Base-by-base conservation (phyloP, 2,113 vertebrate genomes). In the Chelonoidis abingdonii region DNA sequence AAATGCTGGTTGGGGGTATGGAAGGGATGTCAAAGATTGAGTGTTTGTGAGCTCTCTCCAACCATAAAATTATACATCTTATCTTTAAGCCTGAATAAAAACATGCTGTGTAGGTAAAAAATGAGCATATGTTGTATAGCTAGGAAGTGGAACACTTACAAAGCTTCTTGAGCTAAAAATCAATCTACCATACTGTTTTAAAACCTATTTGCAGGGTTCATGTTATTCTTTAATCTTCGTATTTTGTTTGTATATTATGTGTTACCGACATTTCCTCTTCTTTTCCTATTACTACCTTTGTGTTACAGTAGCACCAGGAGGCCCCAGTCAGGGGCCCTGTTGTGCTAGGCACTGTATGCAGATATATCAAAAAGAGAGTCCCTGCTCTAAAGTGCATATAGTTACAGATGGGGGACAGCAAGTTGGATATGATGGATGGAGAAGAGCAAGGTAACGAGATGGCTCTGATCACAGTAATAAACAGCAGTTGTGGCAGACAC, bases 391-490 rank as follows among this genome's bases (percentile, higher is more conserved):
- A 86, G 31, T 1, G 0, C 5, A 3, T 29, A 8, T 9, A 16
- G 89, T 25, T 10, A 57, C 53, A 83, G 76, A 69, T 57, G 38
- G 35, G 47, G 1, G 53, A 57, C 84, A 92, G 57, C 84, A 84
- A 78, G 86, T 72, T 83, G 65, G 35, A 35, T 47, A 83, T 59
- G 78, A 80, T 93, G 92, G 93, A 94, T 94, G 90, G 84, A 85
- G 76, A 80, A 85, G 80, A 94, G 89, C 31, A 56, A 96, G 90
- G 80, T 84, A 93, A 80, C 87, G 80, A 93, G 54, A 54, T 90
- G 89, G 91, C 90, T 76, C 59, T 56, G 93, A 88, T 78, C 52
- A 84, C 88, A 90, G 80, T 24, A 87, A 92, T 86, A 86, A 95
- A 82, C 59, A 95, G 87, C 0, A 0, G 78, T 84, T n/a, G 87